Evolutionary conservation across 2,113 vertebrate genomes (phyloP).

Genomic region (Leuciscus idus): DNA sequence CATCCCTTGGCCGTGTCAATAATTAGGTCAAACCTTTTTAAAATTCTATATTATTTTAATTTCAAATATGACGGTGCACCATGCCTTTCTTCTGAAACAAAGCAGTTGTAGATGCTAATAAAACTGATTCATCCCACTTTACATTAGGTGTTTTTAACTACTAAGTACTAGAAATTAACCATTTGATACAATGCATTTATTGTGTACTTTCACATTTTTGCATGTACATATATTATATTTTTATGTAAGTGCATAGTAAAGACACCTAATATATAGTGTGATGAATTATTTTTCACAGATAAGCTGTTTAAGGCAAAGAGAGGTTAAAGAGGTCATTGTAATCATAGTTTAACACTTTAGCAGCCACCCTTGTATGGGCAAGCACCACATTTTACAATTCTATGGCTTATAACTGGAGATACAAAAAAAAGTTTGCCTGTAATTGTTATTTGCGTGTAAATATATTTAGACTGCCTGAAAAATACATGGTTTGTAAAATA

Average conservation of each 20-base stretch:
- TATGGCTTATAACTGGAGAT: neutral
- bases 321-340: neutral
- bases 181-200: no score
- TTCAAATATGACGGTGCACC: slow-evolving; percentile 23
- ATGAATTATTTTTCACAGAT: neutral
- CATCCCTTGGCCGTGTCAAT: slow-evolving; percentile 62
- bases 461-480: neutral
- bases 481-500: neutral
- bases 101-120: neutral
- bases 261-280: no score
- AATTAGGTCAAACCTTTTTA: slow-evolving; percentile 53
- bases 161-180: no score
- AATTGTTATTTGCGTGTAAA: neutral
- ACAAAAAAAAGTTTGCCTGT: neutral
- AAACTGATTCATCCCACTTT: neutral
- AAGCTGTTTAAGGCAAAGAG: neutral
- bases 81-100: slow-evolving; percentile 24
- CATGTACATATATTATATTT: no score
- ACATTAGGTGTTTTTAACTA: no score
- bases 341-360: neutral
- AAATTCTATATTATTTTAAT: slow-evolving; percentile 31
- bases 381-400: neutral
- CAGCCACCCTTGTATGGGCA: neutral
- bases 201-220: no score
- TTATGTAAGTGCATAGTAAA: no score